These are phyloP conservation scores for Gallinago paraguaiae DNA, from an alignment of 2,113 vertebrate genomes.

Conservation along the genomic window DNA sequence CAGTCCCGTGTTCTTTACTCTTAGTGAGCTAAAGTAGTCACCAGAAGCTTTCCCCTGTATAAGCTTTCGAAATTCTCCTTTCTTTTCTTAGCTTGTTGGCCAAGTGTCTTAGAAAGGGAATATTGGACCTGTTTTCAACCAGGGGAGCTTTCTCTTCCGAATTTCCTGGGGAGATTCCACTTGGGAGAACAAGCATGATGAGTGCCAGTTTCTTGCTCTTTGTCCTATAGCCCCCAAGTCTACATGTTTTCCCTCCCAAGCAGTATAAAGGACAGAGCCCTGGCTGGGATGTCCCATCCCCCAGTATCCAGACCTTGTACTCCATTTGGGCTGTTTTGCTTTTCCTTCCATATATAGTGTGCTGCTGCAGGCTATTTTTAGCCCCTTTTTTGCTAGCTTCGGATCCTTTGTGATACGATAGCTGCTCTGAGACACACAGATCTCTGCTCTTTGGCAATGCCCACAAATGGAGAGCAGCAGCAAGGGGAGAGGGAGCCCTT, in stretches of 20 bases:
- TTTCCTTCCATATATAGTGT: conserved; percentile 83
- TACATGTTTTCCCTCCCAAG: neutral
- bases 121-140: neutral
- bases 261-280: neutral
- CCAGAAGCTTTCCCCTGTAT: neutral
- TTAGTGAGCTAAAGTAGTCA: neutral
- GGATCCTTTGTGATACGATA: conserved; percentile 75
- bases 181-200: neutral
- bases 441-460: conserved; percentile 77
- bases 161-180: conserved; percentile 13
- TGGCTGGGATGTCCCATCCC: conserved; percentile 56
- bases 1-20: neutral
- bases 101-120: neutral
- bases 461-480: conserved; percentile 84
- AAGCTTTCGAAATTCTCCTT: neutral
- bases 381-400: conserved; percentile 72
- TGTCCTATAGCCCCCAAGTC: neutral
- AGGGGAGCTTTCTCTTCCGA: neutral
- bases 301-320: conserved; percentile 57
- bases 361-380: conserved; percentile 85
- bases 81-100: conserved; percentile 16
- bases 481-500: conserved; percentile 75
- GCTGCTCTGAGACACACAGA: conserved; percentile 65
- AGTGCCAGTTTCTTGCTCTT: neutral
- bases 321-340: conserved; percentile 70